Percentiles rank a stretch among this genome's conserved stretches.
Conservation (phyloP, 2,888 invertebrate species). For the Macrostomum cliftonense region DNA sequence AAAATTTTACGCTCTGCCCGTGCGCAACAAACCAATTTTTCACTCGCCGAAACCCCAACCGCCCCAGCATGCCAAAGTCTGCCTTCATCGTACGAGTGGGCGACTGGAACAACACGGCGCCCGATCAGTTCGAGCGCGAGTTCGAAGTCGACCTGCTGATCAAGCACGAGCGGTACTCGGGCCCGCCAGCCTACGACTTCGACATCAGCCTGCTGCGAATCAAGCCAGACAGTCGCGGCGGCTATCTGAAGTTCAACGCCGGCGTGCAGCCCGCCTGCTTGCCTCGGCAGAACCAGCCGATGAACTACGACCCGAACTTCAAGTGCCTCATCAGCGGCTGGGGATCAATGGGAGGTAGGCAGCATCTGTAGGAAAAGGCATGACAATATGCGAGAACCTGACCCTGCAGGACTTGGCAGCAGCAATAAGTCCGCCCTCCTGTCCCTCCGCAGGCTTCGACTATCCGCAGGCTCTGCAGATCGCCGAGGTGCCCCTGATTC, state of each 20-base stretch:
- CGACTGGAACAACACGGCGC: slow-evolving; percentile 48
- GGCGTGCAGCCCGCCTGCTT: slow-evolving; percentile 58
- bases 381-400: neutral
- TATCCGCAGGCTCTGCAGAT: slow-evolving; percentile 50
- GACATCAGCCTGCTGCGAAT: slow-evolving; percentile 55
- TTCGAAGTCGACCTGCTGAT: slow-evolving; percentile 51
- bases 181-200: slow-evolving; percentile 27
- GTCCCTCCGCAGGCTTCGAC: slow-evolving; percentile 16
- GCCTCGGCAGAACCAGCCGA: slow-evolving; percentile 42
- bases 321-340: slow-evolving; percentile 62
- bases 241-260: slow-evolving; percentile 47
- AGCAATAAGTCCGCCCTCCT: slow-evolving; percentile 3
- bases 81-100: slow-evolving; percentile 53
- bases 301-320: slow-evolving; percentile 29
- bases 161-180: slow-evolving; percentile 41
- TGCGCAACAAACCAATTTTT: too few relatives aligned
- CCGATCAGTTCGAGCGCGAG: slow-evolving; percentile 52
- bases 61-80: slow-evolving; percentile 29
- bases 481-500: slow-evolving; percentile 51
- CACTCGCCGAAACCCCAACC: too few relatives aligned
- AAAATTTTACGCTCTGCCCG: too few relatives aligned
- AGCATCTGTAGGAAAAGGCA: too few relatives aligned
- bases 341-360: slow-evolving; percentile 43
- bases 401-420: too few relatives aligned
- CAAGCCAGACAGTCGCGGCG: slow-evolving; percentile 36